Evolutionary conservation across 2,888 invertebrate species (phyloP).

Genomic region (Dryadula phaetusa): DNA sequence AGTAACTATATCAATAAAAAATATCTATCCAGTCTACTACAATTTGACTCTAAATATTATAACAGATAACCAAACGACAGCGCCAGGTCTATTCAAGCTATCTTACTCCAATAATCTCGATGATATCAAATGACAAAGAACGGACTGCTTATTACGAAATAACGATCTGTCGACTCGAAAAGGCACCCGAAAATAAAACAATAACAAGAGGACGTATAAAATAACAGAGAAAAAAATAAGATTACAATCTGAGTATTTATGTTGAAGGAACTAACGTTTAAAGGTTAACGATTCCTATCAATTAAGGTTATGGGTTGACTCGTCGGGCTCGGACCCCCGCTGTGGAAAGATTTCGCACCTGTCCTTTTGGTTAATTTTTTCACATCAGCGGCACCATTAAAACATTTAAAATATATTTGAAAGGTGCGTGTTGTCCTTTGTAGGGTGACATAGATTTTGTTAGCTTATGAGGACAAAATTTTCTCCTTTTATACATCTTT

Average conservation of each 20-base stretch:
- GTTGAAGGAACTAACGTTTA: constrained; percentile 78
- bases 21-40: constrained; percentile 30
- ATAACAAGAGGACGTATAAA: constrained; percentile 70
- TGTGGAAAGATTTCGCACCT: constrained; percentile 72
- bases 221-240: constrained; percentile 74
- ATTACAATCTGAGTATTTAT: constrained; percentile 81
- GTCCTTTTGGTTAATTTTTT: constrained; percentile 62
- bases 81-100: constrained; percentile 68
- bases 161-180: constrained; percentile 72
- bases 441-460: constrained; percentile 54
- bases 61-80: constrained; percentile 66
- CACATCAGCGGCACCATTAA: constrained; percentile 67
- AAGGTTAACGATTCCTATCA: constrained; percentile 83
- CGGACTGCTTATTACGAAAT: constrained; percentile 81
- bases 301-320: constrained; percentile 81
- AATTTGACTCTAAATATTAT: constrained; percentile 67
- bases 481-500: too few relatives aligned
- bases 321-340: constrained; percentile 72
- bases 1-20: neutral
- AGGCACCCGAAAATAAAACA: constrained; percentile 83
- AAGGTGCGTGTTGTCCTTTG: constrained; percentile 66
- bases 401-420: constrained; percentile 53
- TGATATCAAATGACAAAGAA: constrained; percentile 82
- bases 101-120: constrained; percentile 66
- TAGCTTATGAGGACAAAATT: neutral